Evolutionary conservation across 2,888 invertebrate genomes (phyloP), one percentile per base, ranked within the genome.

Genomic region (Cacoxenus indagator): DNA sequence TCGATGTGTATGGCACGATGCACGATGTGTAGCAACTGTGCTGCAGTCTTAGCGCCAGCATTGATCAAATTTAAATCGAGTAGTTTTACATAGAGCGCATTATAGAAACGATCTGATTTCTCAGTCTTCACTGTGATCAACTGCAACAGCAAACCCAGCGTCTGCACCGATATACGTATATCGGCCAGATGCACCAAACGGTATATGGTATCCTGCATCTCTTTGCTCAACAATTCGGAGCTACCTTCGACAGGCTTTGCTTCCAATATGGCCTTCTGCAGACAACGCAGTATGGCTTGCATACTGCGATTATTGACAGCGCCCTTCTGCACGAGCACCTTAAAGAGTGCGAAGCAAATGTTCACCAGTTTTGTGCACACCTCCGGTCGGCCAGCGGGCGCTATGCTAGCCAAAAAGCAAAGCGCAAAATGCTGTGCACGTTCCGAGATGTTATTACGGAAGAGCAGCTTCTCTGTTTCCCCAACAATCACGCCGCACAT

Each of bases 311-410:
- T 93, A 82, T 96, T 94, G 0, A 96, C 92, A 71, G 95, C 94
- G 2, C 94, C 94, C 86, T 85, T 85, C 26, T 96, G 96, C 4
- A 96, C 92, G 68, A 94, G 92, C 62, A 96, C 94, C 89, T 97
- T 97, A 90, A 99, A 99, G 86, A 99, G 96, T 0, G 96, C 93
- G 86, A 99, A 96, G 87, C 99, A 99, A 64, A 99, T 94, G 73
- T 93, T 91, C 55, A 99, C 94, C 37, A 99, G 89, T 77, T 92
- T 93, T 76, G 92, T 92, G 0, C 98, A 96, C 17, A 97, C 91
- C 75, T 96, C 94, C 2, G 93, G 92, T 67, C 92, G 91, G 5
- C 91, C 91, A 46, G 97, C 89, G 0, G 86, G 85, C 72, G 92
- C 91, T 84, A 97, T 94, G 87, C 96, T 96, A 59, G 95, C 93